Evolutionary conservation across 1,140 invertebrate species (phyloP).

Genomic region (Sipha flava): DNA sequence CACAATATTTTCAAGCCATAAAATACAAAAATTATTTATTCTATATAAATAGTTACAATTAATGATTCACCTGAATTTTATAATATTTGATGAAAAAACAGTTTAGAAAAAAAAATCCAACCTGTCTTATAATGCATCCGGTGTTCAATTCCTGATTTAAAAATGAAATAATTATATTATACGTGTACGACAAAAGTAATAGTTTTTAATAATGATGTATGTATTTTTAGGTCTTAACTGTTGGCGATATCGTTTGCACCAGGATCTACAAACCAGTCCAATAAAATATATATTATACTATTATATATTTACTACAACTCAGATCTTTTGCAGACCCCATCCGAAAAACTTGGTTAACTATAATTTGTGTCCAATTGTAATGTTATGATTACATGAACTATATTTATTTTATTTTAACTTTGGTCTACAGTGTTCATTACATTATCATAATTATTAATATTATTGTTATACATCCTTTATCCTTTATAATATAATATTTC

Average conservation of each 20-base stretch:
- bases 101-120: too few species aligned
- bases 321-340: neutral
- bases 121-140: too few species aligned
- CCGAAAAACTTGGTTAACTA: neutral
- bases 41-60: too few species aligned
- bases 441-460: too few species aligned
- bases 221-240: slow-evolving; percentile 48
- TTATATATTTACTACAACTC: neutral
- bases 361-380: neutral
- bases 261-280: slow-evolving; percentile 55
- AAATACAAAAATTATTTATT: too few species aligned
- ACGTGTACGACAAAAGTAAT: neutral
- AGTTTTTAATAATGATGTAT: neutral
- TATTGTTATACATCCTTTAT: neutral
- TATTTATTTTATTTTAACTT: neutral
- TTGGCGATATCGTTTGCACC: slow-evolving; percentile 62
- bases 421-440: neutral
- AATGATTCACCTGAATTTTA: too few species aligned
- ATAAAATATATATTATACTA: neutral
- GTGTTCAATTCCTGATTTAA: too few species aligned
- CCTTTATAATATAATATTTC: too few species aligned
- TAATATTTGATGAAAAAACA: too few species aligned
- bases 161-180: too few species aligned
- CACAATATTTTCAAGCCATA: too few species aligned
- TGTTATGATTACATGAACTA: neutral